A percentile compares a stretch with the other conserved stretches of the same genome.
Conservation (phyloP, 2,113 vertebrate species). For the Fulica atra region DNA sequence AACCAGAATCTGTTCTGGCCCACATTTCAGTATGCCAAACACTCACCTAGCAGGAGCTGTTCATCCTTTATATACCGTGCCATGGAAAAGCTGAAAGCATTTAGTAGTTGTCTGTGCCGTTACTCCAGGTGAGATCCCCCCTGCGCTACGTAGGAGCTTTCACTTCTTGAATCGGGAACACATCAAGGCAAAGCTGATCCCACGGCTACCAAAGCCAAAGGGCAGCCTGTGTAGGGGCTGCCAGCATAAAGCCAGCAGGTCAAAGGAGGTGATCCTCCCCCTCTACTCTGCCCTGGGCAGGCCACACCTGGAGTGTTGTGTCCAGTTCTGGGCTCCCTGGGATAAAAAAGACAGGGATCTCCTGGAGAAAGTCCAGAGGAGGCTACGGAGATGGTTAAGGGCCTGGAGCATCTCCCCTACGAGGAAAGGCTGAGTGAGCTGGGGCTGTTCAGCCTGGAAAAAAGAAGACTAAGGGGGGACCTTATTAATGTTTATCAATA, state of each 20-base stretch:
- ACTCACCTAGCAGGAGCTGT: neutral
- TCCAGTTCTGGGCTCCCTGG: too few relatives aligned
- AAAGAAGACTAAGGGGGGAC: too few relatives aligned
- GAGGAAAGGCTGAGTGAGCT: too few relatives aligned
- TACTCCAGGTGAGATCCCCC: neutral
- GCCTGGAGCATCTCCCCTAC: too few relatives aligned
- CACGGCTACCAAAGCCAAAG: neutral
- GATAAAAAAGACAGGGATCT: too few relatives aligned
- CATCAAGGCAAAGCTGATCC: neutral
- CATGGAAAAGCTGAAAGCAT: neutral
- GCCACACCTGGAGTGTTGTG: too few relatives aligned
- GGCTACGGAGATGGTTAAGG: too few relatives aligned
- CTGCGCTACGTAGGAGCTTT: fast-evolving
- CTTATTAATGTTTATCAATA: too few relatives aligned
- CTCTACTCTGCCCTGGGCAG: too few relatives aligned
- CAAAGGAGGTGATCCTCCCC: too few relatives aligned
- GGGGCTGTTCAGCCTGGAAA: too few relatives aligned
- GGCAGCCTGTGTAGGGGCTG: neutral
- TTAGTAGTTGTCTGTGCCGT: neutral
- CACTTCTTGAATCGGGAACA: neutral
- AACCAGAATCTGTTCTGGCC: neutral
- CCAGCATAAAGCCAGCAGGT: neutral
- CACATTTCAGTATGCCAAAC: fast-evolving
- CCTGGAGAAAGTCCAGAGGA: too few relatives aligned
- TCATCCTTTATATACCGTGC: neutral